phyloP scores from a whole-genome alignment of 2,888 invertebrate genomes.

The Thecocarcelia acutangulata region DNA sequence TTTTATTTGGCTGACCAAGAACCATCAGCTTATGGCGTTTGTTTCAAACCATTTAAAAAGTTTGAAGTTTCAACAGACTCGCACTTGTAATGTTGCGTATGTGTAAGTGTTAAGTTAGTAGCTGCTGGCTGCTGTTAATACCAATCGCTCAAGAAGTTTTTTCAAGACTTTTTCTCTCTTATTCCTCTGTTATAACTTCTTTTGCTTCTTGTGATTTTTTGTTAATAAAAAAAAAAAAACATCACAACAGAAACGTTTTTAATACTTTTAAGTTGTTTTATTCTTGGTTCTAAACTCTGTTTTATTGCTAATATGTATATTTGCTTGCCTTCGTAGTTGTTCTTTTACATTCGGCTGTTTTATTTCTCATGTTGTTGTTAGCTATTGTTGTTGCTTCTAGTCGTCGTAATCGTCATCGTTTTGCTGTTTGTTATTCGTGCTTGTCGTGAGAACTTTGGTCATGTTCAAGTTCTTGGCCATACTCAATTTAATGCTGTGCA shows the following conservation, averaged over 20 bases:
- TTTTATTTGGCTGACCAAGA: slow-evolving; percentile 72
- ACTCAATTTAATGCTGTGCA: slow-evolving; percentile 66
- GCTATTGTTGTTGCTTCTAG: slow-evolving; percentile 42
- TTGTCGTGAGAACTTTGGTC: slow-evolving; percentile 72
- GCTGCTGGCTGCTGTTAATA: neutral
- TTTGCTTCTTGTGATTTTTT: slow-evolving; percentile 24
- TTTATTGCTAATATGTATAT: too few species aligned
- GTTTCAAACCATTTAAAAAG: slow-evolving; percentile 69
- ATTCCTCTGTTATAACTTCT: slow-evolving; percentile 44
- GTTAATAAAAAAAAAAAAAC: slow-evolving; percentile 14
- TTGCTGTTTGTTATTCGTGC: slow-evolving; percentile 53
- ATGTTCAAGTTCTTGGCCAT: slow-evolving; percentile 74
- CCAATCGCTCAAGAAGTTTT: slow-evolving; percentile 31
- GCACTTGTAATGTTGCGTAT: neutral
- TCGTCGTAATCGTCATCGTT: slow-evolving; percentile 31
- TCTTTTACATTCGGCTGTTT: too few species aligned
- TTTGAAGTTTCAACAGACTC: slow-evolving; percentile 34
- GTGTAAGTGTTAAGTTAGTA: slow-evolving; percentile 1
- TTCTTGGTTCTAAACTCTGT: slow-evolving; percentile 69
- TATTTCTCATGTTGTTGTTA: too few species aligned
- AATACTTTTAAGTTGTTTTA: slow-evolving; percentile 53
- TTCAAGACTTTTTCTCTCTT: slow-evolving; percentile 1
- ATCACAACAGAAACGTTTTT: neutral
- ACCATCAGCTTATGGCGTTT: slow-evolving; percentile 74
- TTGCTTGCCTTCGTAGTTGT: neutral